Evolutionary conservation across 2,797 vertebrate genomes (phyloP).

Genomic region (Champsocephalus esox): DNA sequence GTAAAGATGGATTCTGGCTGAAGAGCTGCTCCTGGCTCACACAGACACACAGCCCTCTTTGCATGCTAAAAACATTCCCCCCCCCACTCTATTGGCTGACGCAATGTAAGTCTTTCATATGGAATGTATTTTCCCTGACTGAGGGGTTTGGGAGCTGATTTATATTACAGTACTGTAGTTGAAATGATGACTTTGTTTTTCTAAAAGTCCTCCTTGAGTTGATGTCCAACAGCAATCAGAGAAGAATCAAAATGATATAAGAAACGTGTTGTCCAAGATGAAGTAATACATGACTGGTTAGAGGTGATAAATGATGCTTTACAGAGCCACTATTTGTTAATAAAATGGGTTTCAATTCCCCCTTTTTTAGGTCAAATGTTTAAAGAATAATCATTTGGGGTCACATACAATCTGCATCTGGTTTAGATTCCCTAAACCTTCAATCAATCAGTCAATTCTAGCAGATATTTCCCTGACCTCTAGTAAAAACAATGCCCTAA

Average conservation of each 20-base stretch:
- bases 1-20: constrained; percentile 67
- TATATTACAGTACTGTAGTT: constrained; percentile 58
- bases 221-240: constrained; percentile 32
- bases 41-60: constrained; percentile 62
- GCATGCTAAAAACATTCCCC: constrained; percentile 66
- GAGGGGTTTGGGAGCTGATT: constrained; percentile 67
- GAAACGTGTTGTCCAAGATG: background rate
- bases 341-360: constrained; percentile 2
- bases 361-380: constrained; percentile 8
- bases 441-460: background rate
- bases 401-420: constrained; percentile 32
- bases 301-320: constrained; percentile 31
- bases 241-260: constrained; percentile 46
- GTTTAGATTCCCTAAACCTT: constrained; percentile 37
- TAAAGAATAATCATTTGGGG: background rate
- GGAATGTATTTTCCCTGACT: constrained; percentile 74
- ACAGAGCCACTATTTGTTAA: constrained; percentile 7
- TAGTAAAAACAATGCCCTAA: background rate
- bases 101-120: constrained; percentile 74
- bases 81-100: constrained; percentile 65
- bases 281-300: constrained; percentile 6
- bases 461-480: background rate
- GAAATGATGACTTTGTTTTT: constrained; percentile 58
- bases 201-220: constrained; percentile 20
- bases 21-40: constrained; percentile 59